phyloP scores from a whole-genome alignment of 1,140 invertebrate genomes.

The Charaxes varanes region DNA sequence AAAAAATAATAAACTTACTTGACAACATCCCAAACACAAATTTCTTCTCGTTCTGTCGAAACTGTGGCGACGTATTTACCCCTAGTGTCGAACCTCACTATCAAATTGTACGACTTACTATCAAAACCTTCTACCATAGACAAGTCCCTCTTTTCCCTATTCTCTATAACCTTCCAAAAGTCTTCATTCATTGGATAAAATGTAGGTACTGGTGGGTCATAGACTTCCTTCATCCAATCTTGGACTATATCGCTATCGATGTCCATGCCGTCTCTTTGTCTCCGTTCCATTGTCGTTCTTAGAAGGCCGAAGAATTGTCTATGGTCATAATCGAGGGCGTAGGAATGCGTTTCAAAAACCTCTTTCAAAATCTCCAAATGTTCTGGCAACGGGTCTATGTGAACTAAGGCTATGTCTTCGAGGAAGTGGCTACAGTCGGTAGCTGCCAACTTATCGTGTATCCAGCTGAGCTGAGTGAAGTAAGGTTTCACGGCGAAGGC shows the following conservation, averaged over 20 bases:
- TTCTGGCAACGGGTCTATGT: conserved; percentile 63
- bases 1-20: conserved; percentile 63
- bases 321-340: conserved; percentile 83
- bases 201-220: conserved; percentile 72
- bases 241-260: conserved; percentile 52
- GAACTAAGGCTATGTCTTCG: conserved; percentile 78
- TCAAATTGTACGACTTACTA: conserved; percentile 69
- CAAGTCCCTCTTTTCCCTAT: conserved; percentile 45
- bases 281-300: conserved; percentile 73
- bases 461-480: conserved; percentile 82
- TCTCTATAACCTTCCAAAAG: conserved; percentile 50
- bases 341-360: conserved; percentile 79
- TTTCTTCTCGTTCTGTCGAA: conserved; percentile 82
- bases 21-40: conserved; percentile 86
- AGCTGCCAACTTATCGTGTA: conserved; percentile 83
- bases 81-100: conserved; percentile 74
- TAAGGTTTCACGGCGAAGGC: conserved; percentile 56
- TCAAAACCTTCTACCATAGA: conserved; percentile 58
- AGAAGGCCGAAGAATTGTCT: conserved; percentile 84
- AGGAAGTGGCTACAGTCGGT: conserved; percentile 79
- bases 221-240: conserved; percentile 58
- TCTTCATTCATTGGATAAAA: conserved; percentile 68
- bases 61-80: conserved; percentile 82
- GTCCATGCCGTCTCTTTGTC: conserved; percentile 42
- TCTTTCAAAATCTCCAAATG: conserved; percentile 78